Conservation (phyloP, 1,140 invertebrate species). For the Cotesia chilonis region DNA sequence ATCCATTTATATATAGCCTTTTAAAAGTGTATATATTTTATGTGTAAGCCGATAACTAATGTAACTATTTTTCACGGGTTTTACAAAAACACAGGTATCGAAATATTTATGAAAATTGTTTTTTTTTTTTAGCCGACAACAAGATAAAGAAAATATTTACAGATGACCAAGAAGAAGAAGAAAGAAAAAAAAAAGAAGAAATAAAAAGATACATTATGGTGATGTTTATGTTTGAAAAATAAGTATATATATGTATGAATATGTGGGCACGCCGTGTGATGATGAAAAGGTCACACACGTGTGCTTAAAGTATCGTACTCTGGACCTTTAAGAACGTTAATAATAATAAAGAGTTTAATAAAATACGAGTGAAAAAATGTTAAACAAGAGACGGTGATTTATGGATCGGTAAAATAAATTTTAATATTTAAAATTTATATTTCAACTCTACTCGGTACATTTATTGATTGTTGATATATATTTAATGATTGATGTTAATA, state of each 20-base stretch:
- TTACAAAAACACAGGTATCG: background rate
- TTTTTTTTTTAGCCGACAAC: slow-evolving; percentile 10
- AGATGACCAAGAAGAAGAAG: background rate
- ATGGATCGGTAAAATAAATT: no score
- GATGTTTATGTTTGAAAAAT: background rate
- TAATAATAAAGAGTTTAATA: no score
- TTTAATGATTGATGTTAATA: slow-evolving; percentile 1
- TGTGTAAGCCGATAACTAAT: no score
- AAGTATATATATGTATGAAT: background rate
- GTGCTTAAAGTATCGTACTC: background rate
- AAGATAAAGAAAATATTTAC: background rate
- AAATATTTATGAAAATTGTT: slow-evolving; percentile 13
- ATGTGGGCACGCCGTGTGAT: background rate
- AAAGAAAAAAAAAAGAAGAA: background rate
- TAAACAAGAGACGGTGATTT: no score
- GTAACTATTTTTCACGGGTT: slow-evolving; percentile 25
- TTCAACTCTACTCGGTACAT: no score
- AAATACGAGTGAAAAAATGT: no score
- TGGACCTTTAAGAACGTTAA: background rate
- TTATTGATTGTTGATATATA: slow-evolving; percentile 7
- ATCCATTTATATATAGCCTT: background rate
- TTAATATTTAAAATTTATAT: no score
- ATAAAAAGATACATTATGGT: background rate
- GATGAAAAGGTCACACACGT: slow-evolving; percentile 14
- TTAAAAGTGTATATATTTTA: background rate